Evolutionary conservation across 2,797 vertebrate genomes (phyloP), one percentile per base, ranked within the genome.

Genomic region (Fringilla coelebs): DNA sequence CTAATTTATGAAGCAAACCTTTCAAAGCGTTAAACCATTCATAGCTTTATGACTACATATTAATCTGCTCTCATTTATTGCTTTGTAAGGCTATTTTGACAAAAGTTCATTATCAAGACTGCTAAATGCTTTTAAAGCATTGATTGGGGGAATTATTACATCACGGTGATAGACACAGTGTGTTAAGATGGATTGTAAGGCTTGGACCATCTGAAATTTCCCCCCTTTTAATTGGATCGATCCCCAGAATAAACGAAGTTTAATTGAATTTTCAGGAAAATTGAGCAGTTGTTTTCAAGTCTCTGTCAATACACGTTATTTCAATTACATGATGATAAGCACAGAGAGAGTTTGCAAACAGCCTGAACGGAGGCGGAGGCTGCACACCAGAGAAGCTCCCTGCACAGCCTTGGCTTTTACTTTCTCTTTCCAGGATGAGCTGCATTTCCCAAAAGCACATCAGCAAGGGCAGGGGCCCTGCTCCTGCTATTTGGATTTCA

Each of bases 71-170:
- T 97, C 98, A 98, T 98, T 98, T 99, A 99, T 98, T 98, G 98
- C 98, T 98, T 98, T 98, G 98, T 97, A 96, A 98, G 98, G 98
- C 98, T 98, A 98, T 99, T 99, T 98, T 98, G 98, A 99, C 98
- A 98, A 98, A 99, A 98, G 98, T 99, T 99, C 98, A 99, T 99
- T 98, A 99, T 98, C 97, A 97, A 98, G 97, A 97, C 98, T 97
- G 98, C 98, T 99, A 99, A 99, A 99, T 99, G 98, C 98, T 99
- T 99, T 99, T 99, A 99, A 99, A 99, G 98, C 98, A 99, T 99
- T 98, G 98, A 99, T 99, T 99, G 98, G 98, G 97, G 98, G 98
- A 99, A 99, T 99, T 99, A 99, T 98, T 98, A 98, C 98, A 98
- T 98, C 97, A 98, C 87, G 82, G 96, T 97, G 97, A 97, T 98